phyloP scores from a whole-genome alignment of 2,797 vertebrate species.

The Protosalanx chinensis region DNA sequence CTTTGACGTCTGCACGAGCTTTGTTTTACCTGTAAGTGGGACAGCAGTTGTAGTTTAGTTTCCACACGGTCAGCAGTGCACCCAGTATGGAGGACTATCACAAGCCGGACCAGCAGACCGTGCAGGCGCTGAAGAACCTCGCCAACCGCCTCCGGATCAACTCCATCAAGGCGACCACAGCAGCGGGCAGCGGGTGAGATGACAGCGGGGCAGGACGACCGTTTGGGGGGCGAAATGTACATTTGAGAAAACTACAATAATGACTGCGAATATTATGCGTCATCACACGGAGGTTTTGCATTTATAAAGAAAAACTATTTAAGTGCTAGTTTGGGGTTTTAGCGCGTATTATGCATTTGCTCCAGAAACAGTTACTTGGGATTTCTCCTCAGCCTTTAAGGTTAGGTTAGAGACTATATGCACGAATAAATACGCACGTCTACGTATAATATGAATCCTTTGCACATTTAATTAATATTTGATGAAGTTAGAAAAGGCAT shows the following conservation, averaged over 20 bases:
- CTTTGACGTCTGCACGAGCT: constrained; percentile 11
- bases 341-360: constrained; percentile 31
- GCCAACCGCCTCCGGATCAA: constrained; percentile 81
- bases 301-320: not conserved
- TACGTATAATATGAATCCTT: not conserved
- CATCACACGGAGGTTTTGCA: not conserved
- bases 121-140: constrained; percentile 88
- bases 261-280: not conserved
- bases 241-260: not conserved
- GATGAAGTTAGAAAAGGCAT: not conserved
- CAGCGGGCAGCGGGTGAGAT: constrained; percentile 84
- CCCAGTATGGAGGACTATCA: constrained; percentile 88
- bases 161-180: constrained; percentile 89
- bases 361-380: not conserved
- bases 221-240: not conserved
- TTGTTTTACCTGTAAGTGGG: not conserved
- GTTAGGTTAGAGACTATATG: not conserved
- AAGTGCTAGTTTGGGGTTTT: not conserved
- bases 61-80: not conserved
- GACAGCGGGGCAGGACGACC: not conserved
- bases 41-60: not conserved
- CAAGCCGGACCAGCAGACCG: constrained; percentile 90
- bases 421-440: not conserved
- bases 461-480: not conserved
- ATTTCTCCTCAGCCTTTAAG: not conserved